Evolutionary conservation across 1,140 invertebrate species (phyloP).

Genomic region (Reticulitermes speratus): DNA sequence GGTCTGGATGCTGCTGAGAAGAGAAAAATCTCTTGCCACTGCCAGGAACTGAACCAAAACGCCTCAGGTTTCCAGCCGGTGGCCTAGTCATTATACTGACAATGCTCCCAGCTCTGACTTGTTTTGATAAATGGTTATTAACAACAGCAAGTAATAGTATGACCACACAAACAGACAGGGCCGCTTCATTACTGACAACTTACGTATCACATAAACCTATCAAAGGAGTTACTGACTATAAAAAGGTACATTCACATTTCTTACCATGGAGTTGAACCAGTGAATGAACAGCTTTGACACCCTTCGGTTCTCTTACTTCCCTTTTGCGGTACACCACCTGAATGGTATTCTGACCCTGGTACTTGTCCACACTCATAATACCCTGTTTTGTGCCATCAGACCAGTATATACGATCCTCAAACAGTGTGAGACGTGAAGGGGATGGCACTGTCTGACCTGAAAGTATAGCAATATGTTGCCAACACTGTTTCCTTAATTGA

Average conservation of each 20-base stretch:
- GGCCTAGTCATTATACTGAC: too few species aligned
- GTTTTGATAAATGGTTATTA: background rate
- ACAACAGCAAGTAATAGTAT: background rate
- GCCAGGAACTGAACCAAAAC: too few species aligned
- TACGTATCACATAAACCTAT: background rate
- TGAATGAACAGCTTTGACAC: conserved; percentile 77
- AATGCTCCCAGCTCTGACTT: background rate
- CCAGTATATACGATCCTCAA: conserved; percentile 92
- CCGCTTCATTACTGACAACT: background rate
- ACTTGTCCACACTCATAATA: conserved; percentile 90
- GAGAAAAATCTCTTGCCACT: too few species aligned
- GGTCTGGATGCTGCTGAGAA: too few species aligned
- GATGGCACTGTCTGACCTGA: conserved; percentile 79
- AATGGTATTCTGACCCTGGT: conserved; percentile 71
- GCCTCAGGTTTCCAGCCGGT: too few species aligned
- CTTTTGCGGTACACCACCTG: conserved; percentile 77
- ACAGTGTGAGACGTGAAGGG: conserved; percentile 78
- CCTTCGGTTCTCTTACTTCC: conserved; percentile 79
- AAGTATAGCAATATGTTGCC: conserved; percentile 32
- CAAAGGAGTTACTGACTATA: conserved; percentile 29
- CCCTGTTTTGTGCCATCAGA: conserved; percentile 95
- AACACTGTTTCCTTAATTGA: too few species aligned
- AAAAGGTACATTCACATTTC: conserved; percentile 16
- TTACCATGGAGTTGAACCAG: conserved; percentile 66
- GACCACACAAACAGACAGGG: background rate